Percentiles rank a stretch among this genome's conserved stretches.
Conservation (phyloP, 2,797 vertebrate genomes). For the Ibycter americanus region DNA sequence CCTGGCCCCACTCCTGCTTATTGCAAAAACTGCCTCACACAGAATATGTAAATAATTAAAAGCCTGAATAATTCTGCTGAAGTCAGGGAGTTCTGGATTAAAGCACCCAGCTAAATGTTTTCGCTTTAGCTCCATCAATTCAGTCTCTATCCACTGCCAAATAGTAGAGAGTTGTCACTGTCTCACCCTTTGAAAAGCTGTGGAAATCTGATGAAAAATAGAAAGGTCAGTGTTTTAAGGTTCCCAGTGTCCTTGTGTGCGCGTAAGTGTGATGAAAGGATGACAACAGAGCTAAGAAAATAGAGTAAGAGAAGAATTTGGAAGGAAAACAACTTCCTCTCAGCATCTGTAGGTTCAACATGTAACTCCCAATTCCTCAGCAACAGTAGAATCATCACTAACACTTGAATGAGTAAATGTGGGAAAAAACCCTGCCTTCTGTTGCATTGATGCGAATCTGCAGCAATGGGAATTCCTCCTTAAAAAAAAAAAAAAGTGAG, state of each 20-base stretch:
- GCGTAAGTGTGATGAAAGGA: neutral
- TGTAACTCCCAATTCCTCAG: neutral
- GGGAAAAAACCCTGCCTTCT: neutral
- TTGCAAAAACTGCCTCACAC: neutral
- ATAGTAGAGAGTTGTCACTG: neutral
- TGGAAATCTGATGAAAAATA: neutral
- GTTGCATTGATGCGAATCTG: neutral
- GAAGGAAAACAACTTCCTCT: conserved; percentile 1
- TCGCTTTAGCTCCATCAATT: neutral
- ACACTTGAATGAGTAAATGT: neutral
- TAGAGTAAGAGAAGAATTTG: neutral
- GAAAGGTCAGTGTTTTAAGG: neutral
- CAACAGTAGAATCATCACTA: neutral
- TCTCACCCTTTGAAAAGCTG: neutral
- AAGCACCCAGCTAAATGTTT: neutral
- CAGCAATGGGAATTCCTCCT: neutral
- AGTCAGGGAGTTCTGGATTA: neutral
- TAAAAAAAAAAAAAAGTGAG: neutral
- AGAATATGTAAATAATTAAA: neutral
- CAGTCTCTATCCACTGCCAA: neutral
- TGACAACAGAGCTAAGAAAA: neutral
- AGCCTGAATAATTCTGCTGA: neutral
- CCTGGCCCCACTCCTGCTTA: neutral
- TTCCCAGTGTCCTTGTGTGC: neutral
- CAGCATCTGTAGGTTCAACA: neutral